These are phyloP conservation scores for Erebia epiphron DNA, from an alignment of 2,888 invertebrate genomes.

Conservation along the genomic window DNA sequence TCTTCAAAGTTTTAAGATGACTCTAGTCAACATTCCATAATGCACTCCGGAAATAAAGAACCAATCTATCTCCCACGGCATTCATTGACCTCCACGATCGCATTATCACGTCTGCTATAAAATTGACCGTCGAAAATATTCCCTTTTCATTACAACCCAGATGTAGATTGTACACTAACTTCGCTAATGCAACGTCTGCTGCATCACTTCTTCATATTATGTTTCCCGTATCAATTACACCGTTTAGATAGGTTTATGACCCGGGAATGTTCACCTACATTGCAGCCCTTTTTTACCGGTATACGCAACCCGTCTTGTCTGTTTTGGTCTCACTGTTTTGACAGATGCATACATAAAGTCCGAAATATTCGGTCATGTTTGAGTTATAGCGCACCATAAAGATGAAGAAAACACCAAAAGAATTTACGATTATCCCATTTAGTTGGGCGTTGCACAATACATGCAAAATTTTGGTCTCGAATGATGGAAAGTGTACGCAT, in stretches of 20 bases:
- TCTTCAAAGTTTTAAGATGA: neutral
- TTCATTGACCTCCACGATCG: slow-evolving; percentile 40
- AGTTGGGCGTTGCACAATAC: slow-evolving; percentile 30
- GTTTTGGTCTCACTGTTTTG: slow-evolving; percentile 57
- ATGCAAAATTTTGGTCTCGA: slow-evolving; percentile 30
- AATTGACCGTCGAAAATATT: slow-evolving; percentile 42
- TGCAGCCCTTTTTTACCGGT: slow-evolving; percentile 45
- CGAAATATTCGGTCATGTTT: slow-evolving; percentile 52
- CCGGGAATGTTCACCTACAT: slow-evolving; percentile 56
- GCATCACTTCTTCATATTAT: slow-evolving; percentile 44
- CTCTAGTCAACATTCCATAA: neutral
- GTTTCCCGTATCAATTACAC: slow-evolving; percentile 69
- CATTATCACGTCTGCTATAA: slow-evolving; percentile 36
- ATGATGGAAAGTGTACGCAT: slow-evolving; percentile 25
- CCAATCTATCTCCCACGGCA: slow-evolving; percentile 25
- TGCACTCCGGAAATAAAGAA: slow-evolving; percentile 1
- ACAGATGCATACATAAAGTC: slow-evolving; percentile 67
- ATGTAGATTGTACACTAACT: slow-evolving; percentile 50
- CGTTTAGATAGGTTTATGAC: slow-evolving; percentile 59
- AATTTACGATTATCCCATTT: slow-evolving; percentile 46
- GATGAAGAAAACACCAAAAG: slow-evolving; percentile 49
- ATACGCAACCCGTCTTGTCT: slow-evolving; percentile 53
- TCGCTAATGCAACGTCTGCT: slow-evolving; percentile 54
- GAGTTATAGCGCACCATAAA: slow-evolving; percentile 60
- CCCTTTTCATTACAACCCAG: slow-evolving; percentile 47